These are phyloP conservation scores for Zaprionus inermis DNA, from an alignment of 1,140 invertebrate genomes.

Conservation along the genomic window DNA sequence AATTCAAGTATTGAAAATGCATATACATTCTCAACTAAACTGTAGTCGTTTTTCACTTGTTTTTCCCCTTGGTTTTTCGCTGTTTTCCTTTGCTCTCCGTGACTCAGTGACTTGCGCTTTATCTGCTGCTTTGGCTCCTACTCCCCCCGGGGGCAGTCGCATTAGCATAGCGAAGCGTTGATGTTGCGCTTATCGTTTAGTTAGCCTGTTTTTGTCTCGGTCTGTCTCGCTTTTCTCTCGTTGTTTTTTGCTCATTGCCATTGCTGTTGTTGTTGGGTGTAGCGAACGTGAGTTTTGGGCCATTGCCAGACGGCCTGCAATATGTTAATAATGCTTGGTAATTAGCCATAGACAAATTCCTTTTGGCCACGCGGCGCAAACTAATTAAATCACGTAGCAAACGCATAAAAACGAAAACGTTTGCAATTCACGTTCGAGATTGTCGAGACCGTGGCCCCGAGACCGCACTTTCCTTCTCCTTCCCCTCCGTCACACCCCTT, in stretches of 20 bases:
- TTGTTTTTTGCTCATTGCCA: neutral
- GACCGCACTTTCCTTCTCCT: no score
- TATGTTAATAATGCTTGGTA: slow-evolving; percentile 67
- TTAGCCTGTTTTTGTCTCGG: neutral
- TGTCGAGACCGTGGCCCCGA: neutral
- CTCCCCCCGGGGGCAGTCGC: neutral
- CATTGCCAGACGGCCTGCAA: slow-evolving; percentile 38
- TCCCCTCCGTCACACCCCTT: slow-evolving; percentile 2
- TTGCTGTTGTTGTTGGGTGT: neutral
- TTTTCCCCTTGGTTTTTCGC: no score
- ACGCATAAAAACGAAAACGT: slow-evolving; percentile 74
- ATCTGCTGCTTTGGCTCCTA: neutral
- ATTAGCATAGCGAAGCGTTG: slow-evolving; percentile 42
- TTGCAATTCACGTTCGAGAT: slow-evolving; percentile 31
- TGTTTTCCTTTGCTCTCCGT: no score
- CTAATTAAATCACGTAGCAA: slow-evolving; percentile 82
- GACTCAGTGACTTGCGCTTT: neutral
- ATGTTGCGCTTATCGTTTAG: slow-evolving; percentile 45
- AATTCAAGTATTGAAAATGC: no score
- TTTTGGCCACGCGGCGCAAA: slow-evolving; percentile 54
- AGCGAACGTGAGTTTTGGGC: slow-evolving; percentile 6
- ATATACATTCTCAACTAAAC: no score
- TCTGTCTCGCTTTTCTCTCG: slow-evolving; percentile 5
- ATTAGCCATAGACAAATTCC: slow-evolving; percentile 65
- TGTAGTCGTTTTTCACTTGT: no score